phyloP scores from a whole-genome alignment of 2,888 invertebrate genomes.

The Sceliomorpha sp. region DNA sequence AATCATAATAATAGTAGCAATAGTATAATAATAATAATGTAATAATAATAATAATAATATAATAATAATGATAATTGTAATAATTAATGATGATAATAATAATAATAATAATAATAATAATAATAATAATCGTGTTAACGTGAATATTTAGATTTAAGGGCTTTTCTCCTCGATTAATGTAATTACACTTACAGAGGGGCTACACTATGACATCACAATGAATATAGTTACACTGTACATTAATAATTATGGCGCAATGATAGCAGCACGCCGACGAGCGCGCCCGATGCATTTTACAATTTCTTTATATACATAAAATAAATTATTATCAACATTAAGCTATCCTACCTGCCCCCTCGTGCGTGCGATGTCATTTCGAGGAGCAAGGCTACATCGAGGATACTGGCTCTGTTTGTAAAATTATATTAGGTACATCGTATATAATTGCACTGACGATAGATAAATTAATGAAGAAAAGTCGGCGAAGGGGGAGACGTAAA shows the following conservation, averaged over 20 bases:
- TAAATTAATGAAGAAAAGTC: slow-evolving; percentile 68
- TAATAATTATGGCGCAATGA: slow-evolving; percentile 71
- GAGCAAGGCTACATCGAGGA: slow-evolving; percentile 69
- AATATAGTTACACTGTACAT: slow-evolving; percentile 81
- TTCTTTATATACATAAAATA: slow-evolving; percentile 79
- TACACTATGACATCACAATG: slow-evolving; percentile 79
- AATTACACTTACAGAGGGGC: slow-evolving; percentile 70
- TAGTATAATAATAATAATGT: slow-evolving; percentile 58
- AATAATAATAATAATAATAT: slow-evolving; percentile 58
- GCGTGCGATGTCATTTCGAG: slow-evolving; percentile 33
- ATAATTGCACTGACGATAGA: slow-evolving; percentile 79
- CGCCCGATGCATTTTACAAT: slow-evolving; percentile 73
- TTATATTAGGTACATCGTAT: slow-evolving; percentile 79
- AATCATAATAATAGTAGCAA: slow-evolving; percentile 62
- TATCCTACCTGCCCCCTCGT: slow-evolving; percentile 69
- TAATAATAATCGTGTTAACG: slow-evolving; percentile 55
- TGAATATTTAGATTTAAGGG: slow-evolving; percentile 42
- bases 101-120: slow-evolving; percentile 56
- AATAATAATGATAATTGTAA: slow-evolving; percentile 59
- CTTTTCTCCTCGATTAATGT: slow-evolving; percentile 59
- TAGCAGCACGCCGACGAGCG: slow-evolving; percentile 57
- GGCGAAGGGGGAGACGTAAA: slow-evolving; percentile 64
- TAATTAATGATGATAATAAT: slow-evolving; percentile 50
- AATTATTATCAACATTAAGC: slow-evolving; percentile 80
- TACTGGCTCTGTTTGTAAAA: slow-evolving; percentile 80